Conservation (phyloP, 2,888 invertebrate genomes). For the Macrostomum cliftonense region DNA sequence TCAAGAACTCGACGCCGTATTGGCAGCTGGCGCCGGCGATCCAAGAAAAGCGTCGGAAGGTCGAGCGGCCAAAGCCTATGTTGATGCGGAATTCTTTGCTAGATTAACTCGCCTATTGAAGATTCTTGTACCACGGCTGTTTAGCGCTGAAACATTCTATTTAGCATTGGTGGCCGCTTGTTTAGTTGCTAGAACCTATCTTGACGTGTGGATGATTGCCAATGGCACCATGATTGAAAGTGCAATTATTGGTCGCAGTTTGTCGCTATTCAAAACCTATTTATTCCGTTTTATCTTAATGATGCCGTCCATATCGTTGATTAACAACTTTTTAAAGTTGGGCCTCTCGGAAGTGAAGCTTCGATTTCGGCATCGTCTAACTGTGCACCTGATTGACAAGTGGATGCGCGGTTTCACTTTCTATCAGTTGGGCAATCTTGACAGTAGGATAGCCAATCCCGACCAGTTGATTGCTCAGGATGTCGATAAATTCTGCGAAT, state of each 20-base stretch:
- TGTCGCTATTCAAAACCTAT: conserved; percentile 52
- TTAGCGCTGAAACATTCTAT: conserved; percentile 48
- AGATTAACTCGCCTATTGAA: conserved; percentile 28
- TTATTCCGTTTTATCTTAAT: conserved; percentile 59
- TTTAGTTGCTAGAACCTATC: conserved; percentile 67
- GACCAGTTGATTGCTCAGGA: conserved; percentile 87
- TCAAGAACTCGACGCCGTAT: too few species aligned
- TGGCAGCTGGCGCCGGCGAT: too few species aligned
- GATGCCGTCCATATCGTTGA: conserved; percentile 75
- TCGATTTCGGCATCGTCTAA: conserved; percentile 67
- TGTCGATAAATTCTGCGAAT: conserved; percentile 88
- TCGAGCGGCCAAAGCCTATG: too few species aligned
- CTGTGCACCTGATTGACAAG: conserved; percentile 64
- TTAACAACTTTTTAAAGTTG: conserved; percentile 61
- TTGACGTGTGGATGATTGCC: conserved; percentile 91
- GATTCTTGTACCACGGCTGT: conserved; percentile 59
- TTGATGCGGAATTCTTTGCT: conserved; percentile 15
- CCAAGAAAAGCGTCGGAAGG: too few species aligned
- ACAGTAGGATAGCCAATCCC: conserved; percentile 79
- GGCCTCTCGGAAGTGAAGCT: conserved; percentile 79
- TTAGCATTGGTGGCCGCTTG: conserved; percentile 47
- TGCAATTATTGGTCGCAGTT: conserved; percentile 73
- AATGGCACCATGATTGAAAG: conserved; percentile 82
- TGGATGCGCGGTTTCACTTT: conserved; percentile 78
- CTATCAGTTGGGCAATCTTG: conserved; percentile 84